These are phyloP conservation scores for Premnoplex brunnescens DNA, from an alignment of 2,797 vertebrate genomes.

Conservation along the genomic window DNA sequence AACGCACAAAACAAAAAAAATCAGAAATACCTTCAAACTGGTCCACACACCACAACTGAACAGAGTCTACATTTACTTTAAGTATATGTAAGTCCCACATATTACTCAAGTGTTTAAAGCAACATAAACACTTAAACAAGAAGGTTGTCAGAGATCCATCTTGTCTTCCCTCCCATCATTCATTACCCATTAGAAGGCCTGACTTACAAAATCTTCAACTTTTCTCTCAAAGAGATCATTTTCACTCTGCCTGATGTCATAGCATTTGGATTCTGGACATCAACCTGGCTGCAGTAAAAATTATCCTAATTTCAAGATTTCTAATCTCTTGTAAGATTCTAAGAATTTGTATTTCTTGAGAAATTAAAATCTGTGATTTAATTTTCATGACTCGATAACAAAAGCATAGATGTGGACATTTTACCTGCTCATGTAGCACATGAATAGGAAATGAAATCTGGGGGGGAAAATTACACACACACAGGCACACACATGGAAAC, in stretches of 20 bases:
- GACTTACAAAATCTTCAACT: neutral
- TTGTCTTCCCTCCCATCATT: neutral
- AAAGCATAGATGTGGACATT: neutral
- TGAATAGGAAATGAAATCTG: neutral
- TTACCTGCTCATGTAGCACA: neutral
- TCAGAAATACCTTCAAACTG: neutral
- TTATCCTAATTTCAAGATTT: neutral
- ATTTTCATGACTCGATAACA: neutral
- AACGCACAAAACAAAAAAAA: neutral
- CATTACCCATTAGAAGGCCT: neutral
- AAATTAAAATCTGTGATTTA: neutral
- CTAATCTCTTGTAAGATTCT: neutral
- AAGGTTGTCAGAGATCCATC: neutral
- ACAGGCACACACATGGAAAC: neutral
- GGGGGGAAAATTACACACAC: neutral
- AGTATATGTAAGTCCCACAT: neutral
- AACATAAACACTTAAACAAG: neutral
- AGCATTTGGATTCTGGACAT: neutral
- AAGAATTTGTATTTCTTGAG: neutral
- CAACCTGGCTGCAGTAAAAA: neutral
- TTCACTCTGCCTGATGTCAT: neutral
- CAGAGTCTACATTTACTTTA: neutral
- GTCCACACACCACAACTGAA: neutral
- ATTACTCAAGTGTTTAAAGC: neutral
- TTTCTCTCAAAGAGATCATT: neutral